Percentiles rank a stretch among this genome's conserved stretches.
Conservation (phyloP, 1,140 invertebrate species). For the Aphidius gifuensis region DNA sequence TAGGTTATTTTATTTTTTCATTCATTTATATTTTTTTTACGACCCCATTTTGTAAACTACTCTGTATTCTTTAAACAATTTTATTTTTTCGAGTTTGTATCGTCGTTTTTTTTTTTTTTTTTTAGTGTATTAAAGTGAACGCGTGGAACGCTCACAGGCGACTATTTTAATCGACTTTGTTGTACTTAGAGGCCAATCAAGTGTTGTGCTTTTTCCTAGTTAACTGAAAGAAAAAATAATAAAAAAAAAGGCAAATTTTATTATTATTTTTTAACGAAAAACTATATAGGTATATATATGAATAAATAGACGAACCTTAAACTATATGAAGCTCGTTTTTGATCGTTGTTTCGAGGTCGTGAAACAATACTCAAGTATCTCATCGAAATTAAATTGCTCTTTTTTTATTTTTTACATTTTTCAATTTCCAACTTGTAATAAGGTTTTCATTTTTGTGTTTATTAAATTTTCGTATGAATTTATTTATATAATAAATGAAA, state of each 20-base stretch:
- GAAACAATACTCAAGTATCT: background rate
- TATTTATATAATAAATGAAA: no score
- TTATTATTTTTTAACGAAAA: no score
- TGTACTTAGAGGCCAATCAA: conserved; percentile 54
- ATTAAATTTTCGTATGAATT: background rate
- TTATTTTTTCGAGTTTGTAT: no score
- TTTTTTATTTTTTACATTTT: background rate
- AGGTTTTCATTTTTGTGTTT: no score
- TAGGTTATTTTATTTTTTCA: no score
- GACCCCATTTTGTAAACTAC: no score
- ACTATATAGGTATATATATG: background rate
- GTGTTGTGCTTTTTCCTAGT: conserved; percentile 36
- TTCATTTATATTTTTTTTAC: no score
- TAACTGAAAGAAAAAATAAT: no score
- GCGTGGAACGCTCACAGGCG: background rate
- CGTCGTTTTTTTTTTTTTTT: no score
- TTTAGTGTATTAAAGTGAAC: no score
- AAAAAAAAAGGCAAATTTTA: background rate
- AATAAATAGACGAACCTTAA: conserved; percentile 2
- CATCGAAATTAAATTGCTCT: background rate
- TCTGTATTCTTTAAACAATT: no score
- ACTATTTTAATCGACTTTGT: conserved; percentile 53
- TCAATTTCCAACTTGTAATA: background rate
- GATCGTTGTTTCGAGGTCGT: conserved; percentile 4
- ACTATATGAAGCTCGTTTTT: conserved; percentile 1